A percentile compares a stretch with the other conserved stretches of the same genome.
phyloP scores from a whole-genome alignment of 1,140 invertebrate species.

The Chelonus insularis region DNA sequence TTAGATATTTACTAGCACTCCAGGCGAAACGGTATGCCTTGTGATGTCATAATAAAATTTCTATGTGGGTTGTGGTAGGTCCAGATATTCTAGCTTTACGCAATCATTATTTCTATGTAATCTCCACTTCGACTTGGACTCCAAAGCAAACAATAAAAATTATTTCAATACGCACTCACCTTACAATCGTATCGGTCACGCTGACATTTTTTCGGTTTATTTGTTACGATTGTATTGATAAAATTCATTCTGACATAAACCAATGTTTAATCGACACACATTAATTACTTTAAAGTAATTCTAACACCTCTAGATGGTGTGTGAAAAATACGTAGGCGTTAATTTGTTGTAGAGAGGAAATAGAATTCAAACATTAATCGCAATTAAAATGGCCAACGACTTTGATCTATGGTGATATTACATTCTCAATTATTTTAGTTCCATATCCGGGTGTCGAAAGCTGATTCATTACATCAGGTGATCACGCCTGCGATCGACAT shows the following conservation, averaged over 20 bases:
- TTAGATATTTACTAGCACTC: constrained; percentile 10
- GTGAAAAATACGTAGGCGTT: not conserved
- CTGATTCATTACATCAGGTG: constrained; percentile 7
- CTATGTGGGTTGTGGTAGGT: constrained; percentile 37
- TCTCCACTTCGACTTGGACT: constrained; percentile 6
- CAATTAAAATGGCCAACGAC: constrained; percentile 13
- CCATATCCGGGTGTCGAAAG: constrained; percentile 10
- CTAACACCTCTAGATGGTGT: not conserved
- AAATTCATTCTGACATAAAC: not conserved
- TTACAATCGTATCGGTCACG: constrained; percentile 8
- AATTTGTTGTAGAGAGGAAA: constrained; percentile 2
- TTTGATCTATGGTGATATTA: not conserved
- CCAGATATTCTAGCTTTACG: constrained; percentile 27
- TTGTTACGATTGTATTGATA: not conserved
- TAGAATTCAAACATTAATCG: constrained; percentile 16
- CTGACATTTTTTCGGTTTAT: constrained; percentile 1
- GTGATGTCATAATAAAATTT: constrained; percentile 18
- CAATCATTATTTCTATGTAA: constrained; percentile 30
- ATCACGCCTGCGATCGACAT: constrained; percentile 19
- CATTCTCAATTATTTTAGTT: constrained; percentile 4
- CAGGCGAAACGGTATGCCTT: not conserved
- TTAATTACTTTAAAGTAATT: not conserved
- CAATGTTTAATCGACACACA: not conserved
- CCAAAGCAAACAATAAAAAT: not conserved
- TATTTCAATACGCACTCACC: not conserved